Evolutionary conservation across 2,888 invertebrate species (phyloP).

Genomic region (Acleris holmiana): DNA sequence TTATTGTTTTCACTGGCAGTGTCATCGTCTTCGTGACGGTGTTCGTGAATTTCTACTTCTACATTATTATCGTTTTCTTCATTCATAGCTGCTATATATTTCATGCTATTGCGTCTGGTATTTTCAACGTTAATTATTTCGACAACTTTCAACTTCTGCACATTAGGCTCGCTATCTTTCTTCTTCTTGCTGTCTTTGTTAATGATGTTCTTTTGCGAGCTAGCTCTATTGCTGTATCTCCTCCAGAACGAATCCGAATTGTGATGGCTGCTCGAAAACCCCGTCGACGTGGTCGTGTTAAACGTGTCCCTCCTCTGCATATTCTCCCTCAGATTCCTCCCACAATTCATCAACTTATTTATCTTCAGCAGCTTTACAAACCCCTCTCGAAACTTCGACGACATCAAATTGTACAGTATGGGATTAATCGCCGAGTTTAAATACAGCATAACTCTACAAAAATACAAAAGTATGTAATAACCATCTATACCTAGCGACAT

Average conservation of each 20-base stretch:
- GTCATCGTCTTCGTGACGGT: constrained; percentile 45
- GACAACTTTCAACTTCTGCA: constrained; percentile 69
- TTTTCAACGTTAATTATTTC: constrained; percentile 78
- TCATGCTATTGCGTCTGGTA: constrained; percentile 79
- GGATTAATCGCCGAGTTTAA: constrained; percentile 96
- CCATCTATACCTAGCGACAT: constrained; percentile 89
- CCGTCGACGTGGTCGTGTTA: constrained; percentile 86
- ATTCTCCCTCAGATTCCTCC: constrained; percentile 73
- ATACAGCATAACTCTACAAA: constrained; percentile 94
- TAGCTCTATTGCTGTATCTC: constrained; percentile 82
- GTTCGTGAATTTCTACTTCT: constrained; percentile 46
- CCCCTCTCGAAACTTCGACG: constrained; percentile 94
- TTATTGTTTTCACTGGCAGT: constrained; percentile 75
- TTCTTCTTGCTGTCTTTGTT: constrained; percentile 72
- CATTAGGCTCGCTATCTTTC: constrained; percentile 56
- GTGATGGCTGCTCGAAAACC: constrained; percentile 83
- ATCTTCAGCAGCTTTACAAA: constrained; percentile 87
- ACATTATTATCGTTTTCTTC: constrained; percentile 58
- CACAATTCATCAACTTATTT: constrained; percentile 74
- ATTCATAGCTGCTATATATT: constrained; percentile 71
- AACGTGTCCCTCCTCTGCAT: constrained; percentile 88
- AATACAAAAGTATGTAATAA: constrained; percentile 93
- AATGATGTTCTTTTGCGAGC: constrained; percentile 68
- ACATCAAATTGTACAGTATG: constrained; percentile 95
- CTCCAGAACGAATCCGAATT: constrained; percentile 86